These are phyloP conservation scores for Lacanobia wlatinum DNA, from an alignment of 2,888 invertebrate genomes.

Conservation along the genomic window DNA sequence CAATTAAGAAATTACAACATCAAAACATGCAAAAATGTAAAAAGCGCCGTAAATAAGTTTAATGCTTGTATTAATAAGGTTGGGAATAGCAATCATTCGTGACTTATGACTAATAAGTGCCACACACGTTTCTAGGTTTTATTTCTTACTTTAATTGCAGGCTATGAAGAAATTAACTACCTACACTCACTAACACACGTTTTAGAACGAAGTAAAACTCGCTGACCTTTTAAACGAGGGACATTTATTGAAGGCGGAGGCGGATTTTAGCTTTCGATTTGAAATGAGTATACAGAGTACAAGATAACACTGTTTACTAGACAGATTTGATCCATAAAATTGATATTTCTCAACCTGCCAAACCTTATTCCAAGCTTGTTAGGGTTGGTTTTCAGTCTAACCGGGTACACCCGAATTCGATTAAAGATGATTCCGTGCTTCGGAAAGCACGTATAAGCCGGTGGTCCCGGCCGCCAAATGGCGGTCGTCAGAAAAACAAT, in stretches of 20 bases:
- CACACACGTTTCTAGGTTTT: constrained; percentile 43
- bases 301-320: neutral
- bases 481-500: too few relatives aligned
- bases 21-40: constrained; percentile 37
- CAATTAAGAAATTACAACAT: constrained; percentile 18
- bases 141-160: constrained; percentile 50
- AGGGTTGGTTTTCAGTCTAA: too few relatives aligned
- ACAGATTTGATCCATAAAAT: too few relatives aligned
- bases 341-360: too few relatives aligned
- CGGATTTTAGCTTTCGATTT: neutral
- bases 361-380: too few relatives aligned
- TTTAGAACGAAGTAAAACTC: constrained; percentile 24
- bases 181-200: constrained; percentile 14
- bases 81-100: constrained; percentile 57
- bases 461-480: too few relatives aligned
- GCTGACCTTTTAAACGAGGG: neutral
- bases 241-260: neutral
- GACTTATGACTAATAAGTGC: constrained; percentile 59
- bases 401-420: too few relatives aligned
- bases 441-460: too few relatives aligned
- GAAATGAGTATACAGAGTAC: neutral
- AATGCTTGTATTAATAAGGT: constrained; percentile 53
- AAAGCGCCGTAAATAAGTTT: constrained; percentile 39
- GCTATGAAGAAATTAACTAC: constrained; percentile 50
- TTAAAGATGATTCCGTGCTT: too few relatives aligned